Base-by-base conservation (phyloP, 2,797 vertebrate genomes). In the Pantherophis alleghaniensis region DNA sequence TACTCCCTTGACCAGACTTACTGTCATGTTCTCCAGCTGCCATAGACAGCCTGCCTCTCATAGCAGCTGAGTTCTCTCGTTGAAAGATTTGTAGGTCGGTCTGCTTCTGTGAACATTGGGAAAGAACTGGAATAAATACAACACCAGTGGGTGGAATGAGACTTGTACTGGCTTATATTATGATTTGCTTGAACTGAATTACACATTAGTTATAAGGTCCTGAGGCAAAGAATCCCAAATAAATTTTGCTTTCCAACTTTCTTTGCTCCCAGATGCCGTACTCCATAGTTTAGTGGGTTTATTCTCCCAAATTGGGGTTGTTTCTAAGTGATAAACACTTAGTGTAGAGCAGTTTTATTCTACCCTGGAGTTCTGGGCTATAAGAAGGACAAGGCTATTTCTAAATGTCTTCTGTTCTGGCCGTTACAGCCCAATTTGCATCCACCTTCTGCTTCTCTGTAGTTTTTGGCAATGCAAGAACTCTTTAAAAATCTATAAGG, bases 1-100 rank as follows among this genome's bases (percentile, higher is more conserved):
- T 32, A 20, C 16, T 88, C 32, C 37, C 63, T 89, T 87, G 37
- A 13, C 37, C 63, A 32, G 37, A n/a, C 55, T 79, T 87, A 59
- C 69, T 79, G 87, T 89, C 87, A 89, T 14, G 37, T 89, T 28
- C 37, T 88, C 87, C 87, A 92, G 87, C 86, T 88, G 53, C 87
- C 91, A 92, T 47, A 59, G 24, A 74, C n/a, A 74, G 86, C 14
- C 32, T 74, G 53, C 53, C 26, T 56, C 13, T 92, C 86, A 20
- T 5, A 56, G 61, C 32, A 69, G 86, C 18, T 88, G 53, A 92
- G 61, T 18, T 88, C 55, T 56, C 42, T 57, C 5, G 11, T 20
- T 79, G 57, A 92, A 88, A 92, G 53, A 51, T 47, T 26, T 28
- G 87, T 51, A 20, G 42, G 10, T 47, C 22, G 20, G 28, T 32